Conservation (phyloP, 2,113 vertebrate species). For the Tenrec ecaudatus region DNA sequence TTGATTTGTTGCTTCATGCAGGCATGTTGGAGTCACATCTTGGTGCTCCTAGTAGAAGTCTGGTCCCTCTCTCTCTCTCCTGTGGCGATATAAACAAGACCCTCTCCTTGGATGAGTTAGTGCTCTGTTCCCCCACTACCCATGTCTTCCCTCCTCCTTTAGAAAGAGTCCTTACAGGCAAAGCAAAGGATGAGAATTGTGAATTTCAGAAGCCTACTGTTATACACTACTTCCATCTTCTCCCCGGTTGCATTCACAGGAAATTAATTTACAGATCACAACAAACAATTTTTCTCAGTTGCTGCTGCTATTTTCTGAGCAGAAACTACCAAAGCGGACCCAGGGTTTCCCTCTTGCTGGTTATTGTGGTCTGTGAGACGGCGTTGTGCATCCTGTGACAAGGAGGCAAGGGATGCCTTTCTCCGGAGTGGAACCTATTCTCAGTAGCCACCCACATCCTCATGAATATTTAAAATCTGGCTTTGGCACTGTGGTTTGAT, state of each 20-base stretch:
- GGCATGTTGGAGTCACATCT: too few relatives aligned
- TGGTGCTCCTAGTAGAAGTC: too few relatives aligned
- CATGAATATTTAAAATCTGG: conserved; percentile 70
- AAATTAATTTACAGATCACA: conserved; percentile 12
- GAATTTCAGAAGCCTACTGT: neutral
- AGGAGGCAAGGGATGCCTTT: conserved; percentile 2
- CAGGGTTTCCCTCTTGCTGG: conserved; percentile 7
- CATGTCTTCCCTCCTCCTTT: too few relatives aligned
- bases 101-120: too few relatives aligned
- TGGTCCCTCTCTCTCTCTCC: too few relatives aligned
- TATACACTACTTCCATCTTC: neutral
- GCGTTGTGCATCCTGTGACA: conserved; percentile 34
- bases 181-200: neutral
- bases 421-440: conserved; percentile 72
- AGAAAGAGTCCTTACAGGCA: too few relatives aligned
- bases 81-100: too few relatives aligned
- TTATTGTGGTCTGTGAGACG: neutral
- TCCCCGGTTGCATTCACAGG: conserved; percentile 2
- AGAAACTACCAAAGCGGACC: neutral
- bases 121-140: too few relatives aligned
- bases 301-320: conserved; percentile 45
- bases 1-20: too few relatives aligned
- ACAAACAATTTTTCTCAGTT: neutral
- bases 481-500: conserved; percentile 52
- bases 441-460: conserved; percentile 66